Base-by-base conservation (phyloP, 2,113 vertebrate genomes). In the Gallinago paraguaiae region DNA sequence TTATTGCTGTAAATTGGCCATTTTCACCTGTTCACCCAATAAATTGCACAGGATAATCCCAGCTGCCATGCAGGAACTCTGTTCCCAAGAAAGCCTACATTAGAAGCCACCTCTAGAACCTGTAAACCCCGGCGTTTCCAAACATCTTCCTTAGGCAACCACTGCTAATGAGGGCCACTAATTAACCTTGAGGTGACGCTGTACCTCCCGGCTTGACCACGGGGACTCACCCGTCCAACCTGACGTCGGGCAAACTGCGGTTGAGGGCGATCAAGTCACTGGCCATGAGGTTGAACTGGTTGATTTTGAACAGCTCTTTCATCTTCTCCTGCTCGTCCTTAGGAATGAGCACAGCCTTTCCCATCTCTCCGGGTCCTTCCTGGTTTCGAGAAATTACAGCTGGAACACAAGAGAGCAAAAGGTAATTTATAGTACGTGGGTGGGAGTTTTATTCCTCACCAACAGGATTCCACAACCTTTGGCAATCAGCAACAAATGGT, bases 271-370 rank as follows among this genome's bases (percentile, higher is more conserved):
- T 99, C 98, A 99, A 97, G 97, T 99, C 99, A 46, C 99, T 99
- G 97, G 99, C 99, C 99, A 99, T 99, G 15, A 99, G 98, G 89
- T 99, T 99, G 95, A 99, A 99, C 96, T 99, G 99, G 97, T 99
- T 99, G 95, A 99, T 99, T 97, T 99, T 99, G 88, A 99, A 99
- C 28, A 99, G 97, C 88, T 99, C 99, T 91, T 99, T 99, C 99
- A 99, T 99, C 97, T 99, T 99, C 94, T 99, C 99, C 95, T 99
- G 99, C 51, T 99, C 98, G 11, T 99, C 98, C 94, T 98, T 99
- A 9, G 99, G 98, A 74, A 99, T 98, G 67, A 98, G 97, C 59
- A 99, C 99, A 0, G 99, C 98, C 90, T 99, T 99, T 20, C 99
- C 99, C 99, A 99, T 99, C 97, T 99, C 99, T 48, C 99, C 99